Evolutionary conservation across 35 echinoderm and acorn worm species (phyloP), one percentile per base, ranked within the genome.

Genomic region (Apostichopus parvimensis): DNA sequence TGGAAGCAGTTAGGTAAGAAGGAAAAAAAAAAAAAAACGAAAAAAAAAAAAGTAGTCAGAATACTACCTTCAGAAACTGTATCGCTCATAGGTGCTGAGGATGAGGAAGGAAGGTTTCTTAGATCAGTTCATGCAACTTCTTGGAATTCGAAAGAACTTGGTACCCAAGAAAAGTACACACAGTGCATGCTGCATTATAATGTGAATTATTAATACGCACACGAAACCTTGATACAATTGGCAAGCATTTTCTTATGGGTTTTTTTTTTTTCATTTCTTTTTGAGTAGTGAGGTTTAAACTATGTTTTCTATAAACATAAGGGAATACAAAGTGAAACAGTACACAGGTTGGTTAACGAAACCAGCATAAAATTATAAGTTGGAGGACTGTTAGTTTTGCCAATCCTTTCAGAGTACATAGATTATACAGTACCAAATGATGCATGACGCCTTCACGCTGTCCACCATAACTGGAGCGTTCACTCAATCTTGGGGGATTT

Each of bases 1-100:
- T 45, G 1, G 18, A 68, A 68, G 64, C 64, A 68, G 64, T 68
- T 68, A 68, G 64, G 64, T 14, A 14, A 68, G 18, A 68, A 18
- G 11, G 11, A 13, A 68, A 68, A 9, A 68, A 68, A 11, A 11
- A 68, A 68, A 68, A 68, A 68, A 68, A 13, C 17, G 8, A 65
- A 68, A 11, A 68, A 68, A 68, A 68, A 68, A 68, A 11, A 68
- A 68, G 64, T 68, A 68, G 64, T 18, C 64, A 68, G 18, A 68
- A 82, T 82, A 82, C 79, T 82, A 82, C 79, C 79, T 82, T 82
- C 79, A 53, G 55, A 45, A 6, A 82, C 79, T 53, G 79, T 53
- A 82, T 82, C 79, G 55, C 79, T 82, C 79, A 34, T 25, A 54
- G 79, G n/a, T n/a, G 79, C 79, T 82, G 79, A 82, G 79, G 79